Conservation (phyloP, 1,140 invertebrate species). For the Pinna nobilis region DNA sequence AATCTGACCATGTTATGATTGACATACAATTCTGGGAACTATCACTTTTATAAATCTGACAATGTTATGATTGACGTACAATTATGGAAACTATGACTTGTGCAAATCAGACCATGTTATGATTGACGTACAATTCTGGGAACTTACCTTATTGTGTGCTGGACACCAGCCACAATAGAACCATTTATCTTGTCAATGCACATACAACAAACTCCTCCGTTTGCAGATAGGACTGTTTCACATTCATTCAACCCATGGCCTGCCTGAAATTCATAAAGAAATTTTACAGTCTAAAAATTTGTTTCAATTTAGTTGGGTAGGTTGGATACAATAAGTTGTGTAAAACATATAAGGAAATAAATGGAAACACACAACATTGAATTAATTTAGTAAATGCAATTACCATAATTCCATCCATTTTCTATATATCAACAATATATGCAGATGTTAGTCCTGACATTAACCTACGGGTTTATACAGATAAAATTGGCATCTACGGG, state of each 20-base stretch:
- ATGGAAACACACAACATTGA: too few species aligned
- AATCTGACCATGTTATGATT: too few species aligned
- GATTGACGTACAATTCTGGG: background rate
- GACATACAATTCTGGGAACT: too few species aligned
- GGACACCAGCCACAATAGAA: slow-evolving; percentile 68
- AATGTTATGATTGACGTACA: background rate
- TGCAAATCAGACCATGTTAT: background rate
- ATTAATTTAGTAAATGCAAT: too few species aligned
- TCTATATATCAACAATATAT: too few species aligned
- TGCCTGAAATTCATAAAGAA: slow-evolving; percentile 50
- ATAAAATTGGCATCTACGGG: too few species aligned
- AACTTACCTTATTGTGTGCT: slow-evolving; percentile 67
- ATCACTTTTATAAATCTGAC: background rate
- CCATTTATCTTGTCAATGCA: slow-evolving; percentile 71
- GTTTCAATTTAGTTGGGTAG: too few species aligned
- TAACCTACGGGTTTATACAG: too few species aligned
- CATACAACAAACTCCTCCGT: slow-evolving; percentile 63
- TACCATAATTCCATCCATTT: too few species aligned
- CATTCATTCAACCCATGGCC: slow-evolving; percentile 69
- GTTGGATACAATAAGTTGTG: too few species aligned
- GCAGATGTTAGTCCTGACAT: too few species aligned
- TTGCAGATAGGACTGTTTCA: slow-evolving; percentile 67
- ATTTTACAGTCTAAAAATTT: background rate
- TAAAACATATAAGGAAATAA: too few species aligned
- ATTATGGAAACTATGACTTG: background rate